Base-by-base conservation (phyloP, 2,888 invertebrate species). In the Ametastegia equiseti region DNA sequence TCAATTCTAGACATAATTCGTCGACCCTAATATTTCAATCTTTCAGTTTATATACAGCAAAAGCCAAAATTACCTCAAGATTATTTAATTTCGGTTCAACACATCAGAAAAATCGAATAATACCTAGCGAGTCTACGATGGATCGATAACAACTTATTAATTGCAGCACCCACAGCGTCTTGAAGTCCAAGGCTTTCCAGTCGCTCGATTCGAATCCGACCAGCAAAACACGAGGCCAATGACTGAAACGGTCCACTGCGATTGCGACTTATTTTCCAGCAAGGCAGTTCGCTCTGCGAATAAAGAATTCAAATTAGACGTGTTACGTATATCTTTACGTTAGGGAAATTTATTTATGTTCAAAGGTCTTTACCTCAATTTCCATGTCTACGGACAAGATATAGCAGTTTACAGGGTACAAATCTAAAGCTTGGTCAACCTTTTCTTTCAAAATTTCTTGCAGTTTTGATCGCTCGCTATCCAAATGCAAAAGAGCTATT, bases 341-440 rank as follows among this genome's bases (percentile, higher is more conserved):
- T 47, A n/a, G n/a, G 15, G 27, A 5, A 63, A 63, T 7, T 30
- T 45, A 19, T 45, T 9, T 47, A 7, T 9, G 9, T 27, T 15
- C 6, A 30, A n/a, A n/a, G 7, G 1, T 60, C 82, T 82, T 81
- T 88, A 92, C 92, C 89, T 93, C 93, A 80, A 92, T 89, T 81
- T 92, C 92, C n/a, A 93, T 92, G 81, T 93, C 88, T 23, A 92
- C 90, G 45, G 94, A 92, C 36, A 95, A 88, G 9, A 95, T 87
- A 81, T 92, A 92, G 77, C 94, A 90, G 90, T 95, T 95, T 82
- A 94, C 93, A 0, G 95, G 94, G 88, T 93, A 95, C 42, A 91
- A 69, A 7, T 85, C 69, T 81, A 91, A 85, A 80, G 87, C 88
- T 75, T 83, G 82, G 30, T 84, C 81, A 27, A 90, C n/a, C 65